Conservation (phyloP, 1,140 invertebrate genomes). For the Gonioctena quinquepunctata region DNA sequence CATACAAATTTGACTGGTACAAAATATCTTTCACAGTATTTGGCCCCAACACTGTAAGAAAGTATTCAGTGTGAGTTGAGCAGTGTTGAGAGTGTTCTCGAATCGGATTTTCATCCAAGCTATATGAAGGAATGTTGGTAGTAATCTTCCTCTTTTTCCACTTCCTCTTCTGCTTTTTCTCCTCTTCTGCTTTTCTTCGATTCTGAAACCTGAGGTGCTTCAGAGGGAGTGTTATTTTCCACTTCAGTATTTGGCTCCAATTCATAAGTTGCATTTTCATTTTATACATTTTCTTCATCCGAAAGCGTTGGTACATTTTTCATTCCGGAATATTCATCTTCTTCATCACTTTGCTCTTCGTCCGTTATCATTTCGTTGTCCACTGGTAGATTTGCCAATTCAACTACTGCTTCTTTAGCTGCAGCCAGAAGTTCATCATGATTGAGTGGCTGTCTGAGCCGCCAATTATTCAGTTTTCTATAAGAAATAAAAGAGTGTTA, state of each 20-base stretch:
- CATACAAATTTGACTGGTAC: conserved; percentile 4
- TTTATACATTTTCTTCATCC: background rate
- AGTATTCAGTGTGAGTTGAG: conserved; percentile 7
- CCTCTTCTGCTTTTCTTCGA: conserved; percentile 1
- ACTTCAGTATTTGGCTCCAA: background rate
- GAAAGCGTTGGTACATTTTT: background rate
- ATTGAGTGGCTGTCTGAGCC: conserved; percentile 1
- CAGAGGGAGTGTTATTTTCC: background rate
- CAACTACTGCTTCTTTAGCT: background rate
- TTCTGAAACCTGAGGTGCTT: conserved; percentile 5
- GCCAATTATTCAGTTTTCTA: background rate
- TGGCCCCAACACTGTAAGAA: conserved; percentile 7
- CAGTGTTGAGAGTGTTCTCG: background rate
- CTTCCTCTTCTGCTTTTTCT: background rate
- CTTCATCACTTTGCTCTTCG: conserved; percentile 11
- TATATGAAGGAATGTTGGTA: background rate
- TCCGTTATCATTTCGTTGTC: conserved; percentile 10
- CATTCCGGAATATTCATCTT: conserved; percentile 10
- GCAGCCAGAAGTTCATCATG: conserved; percentile 1
- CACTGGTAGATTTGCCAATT: conserved; percentile 5
- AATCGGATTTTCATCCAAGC: conserved; percentile 2
- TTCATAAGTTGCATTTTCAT: background rate
- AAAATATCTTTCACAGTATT: background rate
- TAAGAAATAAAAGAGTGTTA: conserved; percentile 3
- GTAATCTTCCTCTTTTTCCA: conserved; percentile 5